phyloP scores from a whole-genome alignment of 2,113 vertebrate genomes.

The Cervus canadensis region DNA sequence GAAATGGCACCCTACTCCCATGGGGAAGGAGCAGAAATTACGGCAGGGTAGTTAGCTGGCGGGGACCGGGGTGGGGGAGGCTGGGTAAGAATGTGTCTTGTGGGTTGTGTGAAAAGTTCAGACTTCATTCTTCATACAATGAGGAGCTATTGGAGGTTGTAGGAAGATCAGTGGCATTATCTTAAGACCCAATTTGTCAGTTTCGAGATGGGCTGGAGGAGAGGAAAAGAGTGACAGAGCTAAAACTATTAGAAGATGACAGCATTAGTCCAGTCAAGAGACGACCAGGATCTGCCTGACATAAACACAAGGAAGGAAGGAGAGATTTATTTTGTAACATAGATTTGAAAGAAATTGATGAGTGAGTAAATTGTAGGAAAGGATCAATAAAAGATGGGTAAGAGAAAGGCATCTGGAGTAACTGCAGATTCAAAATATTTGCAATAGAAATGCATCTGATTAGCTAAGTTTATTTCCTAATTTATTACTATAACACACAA shows the following conservation, averaged over 20 bases:
- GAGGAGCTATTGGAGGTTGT: background rate
- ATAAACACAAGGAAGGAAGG: background rate
- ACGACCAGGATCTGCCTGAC: background rate
- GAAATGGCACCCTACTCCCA: background rate
- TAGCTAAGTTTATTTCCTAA: background rate
- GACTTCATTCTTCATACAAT: background rate
- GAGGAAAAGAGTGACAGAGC: background rate
- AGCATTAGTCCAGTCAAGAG: background rate
- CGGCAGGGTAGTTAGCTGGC: background rate
- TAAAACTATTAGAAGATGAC: background rate
- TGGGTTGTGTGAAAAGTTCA: background rate
- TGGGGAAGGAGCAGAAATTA: background rate
- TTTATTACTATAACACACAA: background rate
- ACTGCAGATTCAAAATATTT: background rate
- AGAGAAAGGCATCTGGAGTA: background rate
- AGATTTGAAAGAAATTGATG: background rate
- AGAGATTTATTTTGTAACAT: background rate
- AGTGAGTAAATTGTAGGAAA: background rate
- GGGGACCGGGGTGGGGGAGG: accelerated
- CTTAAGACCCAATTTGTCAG: background rate
- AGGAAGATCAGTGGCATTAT: background rate
- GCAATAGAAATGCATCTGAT: background rate
- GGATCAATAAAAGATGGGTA: background rate
- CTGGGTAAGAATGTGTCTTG: background rate
- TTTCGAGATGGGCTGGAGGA: background rate